These are phyloP conservation scores for Sarcoramphus papa DNA, from an alignment of 2,797 vertebrate genomes.

Conservation along the genomic window DNA sequence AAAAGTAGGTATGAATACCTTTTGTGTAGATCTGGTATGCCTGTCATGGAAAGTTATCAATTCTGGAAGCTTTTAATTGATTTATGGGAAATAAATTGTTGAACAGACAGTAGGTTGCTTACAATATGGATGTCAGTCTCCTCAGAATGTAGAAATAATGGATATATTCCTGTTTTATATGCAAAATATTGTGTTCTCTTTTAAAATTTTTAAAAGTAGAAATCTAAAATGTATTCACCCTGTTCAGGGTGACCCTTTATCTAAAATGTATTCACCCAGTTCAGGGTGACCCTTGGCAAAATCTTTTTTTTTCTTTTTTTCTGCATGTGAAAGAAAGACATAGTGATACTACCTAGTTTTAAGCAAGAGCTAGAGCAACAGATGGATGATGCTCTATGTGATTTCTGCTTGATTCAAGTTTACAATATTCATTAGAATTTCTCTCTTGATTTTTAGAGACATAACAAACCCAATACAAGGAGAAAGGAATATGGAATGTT, in stretches of 20 bases:
- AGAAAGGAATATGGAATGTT: neutral
- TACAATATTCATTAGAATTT: neutral
- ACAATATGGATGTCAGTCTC: neutral
- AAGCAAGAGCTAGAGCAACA: neutral
- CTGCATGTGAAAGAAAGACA: neutral
- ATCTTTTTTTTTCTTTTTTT: neutral
- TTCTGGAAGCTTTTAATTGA: neutral
- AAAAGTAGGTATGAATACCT: neutral
- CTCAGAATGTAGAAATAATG: neutral
- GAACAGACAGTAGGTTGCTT: neutral
- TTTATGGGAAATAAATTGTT: neutral
- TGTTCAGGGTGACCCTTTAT: neutral
- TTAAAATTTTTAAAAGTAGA: neutral
- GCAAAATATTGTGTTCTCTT: neutral
- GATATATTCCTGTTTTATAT: neutral
- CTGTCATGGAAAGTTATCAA: neutral
- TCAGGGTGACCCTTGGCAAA: neutral
- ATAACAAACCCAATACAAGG: neutral
- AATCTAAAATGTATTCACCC: neutral
- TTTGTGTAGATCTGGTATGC: neutral
- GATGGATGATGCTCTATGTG: neutral
- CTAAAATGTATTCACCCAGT: neutral
- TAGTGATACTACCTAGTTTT: neutral
- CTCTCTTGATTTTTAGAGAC: neutral
- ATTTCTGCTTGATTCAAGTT: neutral